phyloP scores from a whole-genome alignment of 1,140 invertebrate species.

The Drosophila miranda region DNA sequence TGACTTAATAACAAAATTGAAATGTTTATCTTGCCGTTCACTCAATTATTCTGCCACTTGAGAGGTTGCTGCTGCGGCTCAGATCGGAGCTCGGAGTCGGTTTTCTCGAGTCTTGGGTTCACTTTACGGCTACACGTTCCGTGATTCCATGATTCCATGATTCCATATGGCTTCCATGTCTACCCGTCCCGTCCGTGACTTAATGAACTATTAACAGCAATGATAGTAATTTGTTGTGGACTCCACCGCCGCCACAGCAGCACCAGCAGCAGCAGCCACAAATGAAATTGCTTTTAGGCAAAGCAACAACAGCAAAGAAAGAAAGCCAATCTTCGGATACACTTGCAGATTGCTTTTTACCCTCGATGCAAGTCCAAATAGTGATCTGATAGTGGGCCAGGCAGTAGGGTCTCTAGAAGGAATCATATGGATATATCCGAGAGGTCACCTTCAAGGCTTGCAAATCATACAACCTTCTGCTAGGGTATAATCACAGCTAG shows the following conservation, averaged over 20 bases:
- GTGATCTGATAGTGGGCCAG: too few species aligned
- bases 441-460: too few species aligned
- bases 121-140: slow-evolving; percentile 65
- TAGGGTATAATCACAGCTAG: slow-evolving; percentile 8
- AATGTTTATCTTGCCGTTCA: slow-evolving; percentile 77
- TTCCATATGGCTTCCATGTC: slow-evolving; percentile 58
- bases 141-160: slow-evolving; percentile 24
- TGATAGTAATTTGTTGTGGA: slow-evolving; percentile 78
- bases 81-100: slow-evolving; percentile 10
- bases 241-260: slow-evolving; percentile 15
- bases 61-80: slow-evolving; percentile 5
- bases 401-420: too few species aligned
- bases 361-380: too few species aligned
- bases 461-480: not conserved
- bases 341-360: too few species aligned
- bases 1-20: slow-evolving; percentile 79
- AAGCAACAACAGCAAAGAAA: not conserved
- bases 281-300: slow-evolving; percentile 73
- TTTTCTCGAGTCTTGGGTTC: slow-evolving; percentile 31
- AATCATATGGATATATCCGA: too few species aligned
- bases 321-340: too few species aligned
- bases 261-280: slow-evolving; percentile 30
- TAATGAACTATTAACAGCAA: slow-evolving; percentile 81
- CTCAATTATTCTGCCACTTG: slow-evolving; percentile 80
- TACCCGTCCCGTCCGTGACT: slow-evolving; percentile 68